A percentile compares a stretch with the other conserved stretches of the same genome.
Evolutionary conservation across 2,113 vertebrate genomes (phyloP).

Genomic region (Eolophus roseicapilla): DNA sequence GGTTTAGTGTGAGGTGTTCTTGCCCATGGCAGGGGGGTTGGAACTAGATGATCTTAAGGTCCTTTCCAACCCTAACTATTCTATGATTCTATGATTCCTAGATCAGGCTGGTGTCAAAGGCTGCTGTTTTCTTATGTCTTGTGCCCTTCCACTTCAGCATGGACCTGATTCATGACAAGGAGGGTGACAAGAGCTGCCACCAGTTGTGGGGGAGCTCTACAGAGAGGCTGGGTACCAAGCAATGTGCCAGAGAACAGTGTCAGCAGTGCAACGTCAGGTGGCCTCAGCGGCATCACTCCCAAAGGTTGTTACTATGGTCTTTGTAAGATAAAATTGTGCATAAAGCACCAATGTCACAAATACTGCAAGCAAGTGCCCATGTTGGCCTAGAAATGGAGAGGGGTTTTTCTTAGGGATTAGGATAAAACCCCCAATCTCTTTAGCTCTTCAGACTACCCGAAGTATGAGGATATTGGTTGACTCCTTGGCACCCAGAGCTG

Average conservation of each 20-base stretch:
- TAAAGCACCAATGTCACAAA: not conserved
- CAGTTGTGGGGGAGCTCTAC: not conserved
- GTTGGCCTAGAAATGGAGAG: not conserved
- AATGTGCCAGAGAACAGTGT: rapidly evolving
- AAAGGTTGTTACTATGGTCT: not conserved
- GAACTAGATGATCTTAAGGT: too few relatives aligned
- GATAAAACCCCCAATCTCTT: not conserved
- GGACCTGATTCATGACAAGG: not conserved
- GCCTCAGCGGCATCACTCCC: not conserved
- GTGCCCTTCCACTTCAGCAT: rapidly evolving
- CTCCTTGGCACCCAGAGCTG: not conserved
- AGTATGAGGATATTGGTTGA: not conserved
- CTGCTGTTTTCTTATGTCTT: not conserved
- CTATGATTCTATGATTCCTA: not conserved
- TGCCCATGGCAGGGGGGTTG: too few relatives aligned
- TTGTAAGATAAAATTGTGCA: not conserved
- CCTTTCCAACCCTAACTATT: too few relatives aligned
- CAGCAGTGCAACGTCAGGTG: not conserved
- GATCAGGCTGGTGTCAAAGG: not conserved
- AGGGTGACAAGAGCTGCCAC: not conserved
- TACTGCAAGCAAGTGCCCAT: not conserved
- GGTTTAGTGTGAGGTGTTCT: too few relatives aligned
- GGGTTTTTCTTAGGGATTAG: not conserved
- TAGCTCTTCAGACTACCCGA: not conserved
- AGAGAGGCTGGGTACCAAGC: not conserved